A percentile compares a stretch with the other conserved stretches of the same genome.
Conservation (phyloP, 2,888 invertebrate species). For the Eupeodes latifasciatus region DNA sequence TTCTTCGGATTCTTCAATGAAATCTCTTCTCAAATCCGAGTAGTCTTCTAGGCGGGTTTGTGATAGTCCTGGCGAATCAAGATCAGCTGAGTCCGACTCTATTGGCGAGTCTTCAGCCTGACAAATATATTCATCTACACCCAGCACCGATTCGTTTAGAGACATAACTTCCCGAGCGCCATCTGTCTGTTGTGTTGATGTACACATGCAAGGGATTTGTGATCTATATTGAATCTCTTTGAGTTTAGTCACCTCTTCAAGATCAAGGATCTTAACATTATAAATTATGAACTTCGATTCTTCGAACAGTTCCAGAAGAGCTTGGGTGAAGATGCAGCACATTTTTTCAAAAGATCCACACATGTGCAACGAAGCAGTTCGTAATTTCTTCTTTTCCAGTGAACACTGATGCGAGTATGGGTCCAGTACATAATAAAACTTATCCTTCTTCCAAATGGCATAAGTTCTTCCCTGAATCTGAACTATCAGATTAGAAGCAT, state of each 20-base stretch:
- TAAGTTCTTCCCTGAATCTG: constrained; percentile 82
- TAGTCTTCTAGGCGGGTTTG: constrained; percentile 67
- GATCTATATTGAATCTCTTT: not conserved
- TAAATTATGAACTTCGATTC: constrained; percentile 80
- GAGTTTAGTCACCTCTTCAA: constrained; percentile 25
- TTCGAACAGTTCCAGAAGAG: constrained; percentile 80
- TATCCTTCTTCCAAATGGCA: constrained; percentile 81
- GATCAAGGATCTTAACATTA: constrained; percentile 41
- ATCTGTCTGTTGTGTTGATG: constrained; percentile 16
- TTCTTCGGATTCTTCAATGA: constrained; percentile 51
- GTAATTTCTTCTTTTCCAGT: constrained; percentile 43
- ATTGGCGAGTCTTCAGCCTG: not conserved
- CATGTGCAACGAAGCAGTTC: constrained; percentile 81
- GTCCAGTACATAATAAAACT: constrained; percentile 81
- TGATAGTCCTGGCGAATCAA: constrained; percentile 77
- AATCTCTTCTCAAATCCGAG: constrained; percentile 48
- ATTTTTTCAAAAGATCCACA: constrained; percentile 80
- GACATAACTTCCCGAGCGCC: constrained; percentile 52
- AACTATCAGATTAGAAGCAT: constrained; percentile 79
- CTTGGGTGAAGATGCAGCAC: constrained; percentile 80
- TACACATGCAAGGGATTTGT: constrained; percentile 44
- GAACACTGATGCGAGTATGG: constrained; percentile 80
- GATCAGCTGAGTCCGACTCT: constrained; percentile 59
- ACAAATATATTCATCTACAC: constrained; percentile 45
- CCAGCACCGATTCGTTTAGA: constrained; percentile 75